phyloP scores from a whole-genome alignment of 2,113 vertebrate genomes.

The Leuciscus idus region DNA sequence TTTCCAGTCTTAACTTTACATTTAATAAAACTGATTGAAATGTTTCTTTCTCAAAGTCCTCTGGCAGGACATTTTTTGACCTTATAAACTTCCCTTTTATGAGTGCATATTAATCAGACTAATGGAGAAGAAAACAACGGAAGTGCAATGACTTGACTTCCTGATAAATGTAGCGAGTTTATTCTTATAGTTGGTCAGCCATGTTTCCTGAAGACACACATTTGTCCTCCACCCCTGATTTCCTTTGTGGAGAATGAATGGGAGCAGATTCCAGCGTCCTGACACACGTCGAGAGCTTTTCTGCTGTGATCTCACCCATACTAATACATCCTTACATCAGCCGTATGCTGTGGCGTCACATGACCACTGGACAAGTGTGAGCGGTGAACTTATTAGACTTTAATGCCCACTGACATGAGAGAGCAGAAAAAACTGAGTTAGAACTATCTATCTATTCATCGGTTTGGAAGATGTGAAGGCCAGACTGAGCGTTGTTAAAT shows the following conservation, averaged over 20 bases:
- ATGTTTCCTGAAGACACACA: background rate
- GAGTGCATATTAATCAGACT: background rate
- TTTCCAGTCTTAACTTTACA: background rate
- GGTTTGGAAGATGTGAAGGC: too few species aligned
- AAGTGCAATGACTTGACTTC: slow-evolving; percentile 1
- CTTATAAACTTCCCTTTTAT: background rate
- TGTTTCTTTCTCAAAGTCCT: background rate
- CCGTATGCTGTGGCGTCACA: slow-evolving; percentile 40
- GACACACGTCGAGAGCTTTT: slow-evolving; percentile 12
- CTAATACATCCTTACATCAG: slow-evolving; percentile 47
- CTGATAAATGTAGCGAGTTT: background rate
- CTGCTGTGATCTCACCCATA: background rate
- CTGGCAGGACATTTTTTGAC: background rate
- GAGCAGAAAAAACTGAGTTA: background rate
- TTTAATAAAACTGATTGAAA: background rate
- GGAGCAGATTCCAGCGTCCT: slow-evolving; percentile 36
- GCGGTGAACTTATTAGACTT: background rate
- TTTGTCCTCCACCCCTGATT: slow-evolving; percentile 27
- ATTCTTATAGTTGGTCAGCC: background rate
- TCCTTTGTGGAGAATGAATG: slow-evolving; percentile 27
- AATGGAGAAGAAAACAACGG: slow-evolving; percentile 9
- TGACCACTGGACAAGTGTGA: slow-evolving; percentile 43
- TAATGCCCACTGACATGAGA: background rate
- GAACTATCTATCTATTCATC: too few species aligned
- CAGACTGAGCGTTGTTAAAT: too few species aligned